Conservation (phyloP, 2,113 vertebrate genomes). For the Vombatus ursinus region DNA sequence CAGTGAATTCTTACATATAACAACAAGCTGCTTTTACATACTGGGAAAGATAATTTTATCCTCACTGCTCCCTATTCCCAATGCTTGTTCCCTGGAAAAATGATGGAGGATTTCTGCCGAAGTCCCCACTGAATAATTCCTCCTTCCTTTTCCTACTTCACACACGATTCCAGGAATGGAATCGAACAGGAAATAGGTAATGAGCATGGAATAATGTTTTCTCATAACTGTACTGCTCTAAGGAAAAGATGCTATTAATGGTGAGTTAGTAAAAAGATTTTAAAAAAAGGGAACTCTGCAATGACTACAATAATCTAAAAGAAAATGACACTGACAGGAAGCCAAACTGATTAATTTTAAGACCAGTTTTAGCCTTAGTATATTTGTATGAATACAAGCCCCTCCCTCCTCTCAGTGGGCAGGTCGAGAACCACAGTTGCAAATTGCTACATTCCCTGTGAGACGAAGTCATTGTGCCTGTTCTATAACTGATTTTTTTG, state of each 20-base stretch:
- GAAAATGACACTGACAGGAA: neutral
- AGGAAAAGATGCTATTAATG: neutral
- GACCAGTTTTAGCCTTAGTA: neutral
- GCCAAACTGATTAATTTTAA: neutral
- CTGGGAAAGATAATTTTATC: neutral
- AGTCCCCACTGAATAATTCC: slow-evolving; percentile 9
- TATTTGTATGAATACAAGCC: neutral
- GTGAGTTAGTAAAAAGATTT: neutral
- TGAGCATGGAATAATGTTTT: neutral
- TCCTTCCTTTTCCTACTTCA: neutral
- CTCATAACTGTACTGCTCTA: neutral
- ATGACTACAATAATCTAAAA: neutral
- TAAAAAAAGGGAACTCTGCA: neutral
- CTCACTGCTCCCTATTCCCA: too few relatives aligned
- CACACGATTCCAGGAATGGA: neutral
- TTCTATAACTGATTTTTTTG: neutral
- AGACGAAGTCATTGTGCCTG: neutral
- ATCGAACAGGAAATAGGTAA: too few relatives aligned
- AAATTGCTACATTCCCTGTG: neutral
- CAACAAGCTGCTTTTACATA: neutral
- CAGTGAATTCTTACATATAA: neutral
- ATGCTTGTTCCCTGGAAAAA: neutral
- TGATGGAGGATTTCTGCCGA: neutral
- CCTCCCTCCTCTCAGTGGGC: neutral
- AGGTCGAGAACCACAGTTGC: neutral